phyloP scores from a whole-genome alignment of 2,888 invertebrate species.

The Microctonus hyperodae region DNA sequence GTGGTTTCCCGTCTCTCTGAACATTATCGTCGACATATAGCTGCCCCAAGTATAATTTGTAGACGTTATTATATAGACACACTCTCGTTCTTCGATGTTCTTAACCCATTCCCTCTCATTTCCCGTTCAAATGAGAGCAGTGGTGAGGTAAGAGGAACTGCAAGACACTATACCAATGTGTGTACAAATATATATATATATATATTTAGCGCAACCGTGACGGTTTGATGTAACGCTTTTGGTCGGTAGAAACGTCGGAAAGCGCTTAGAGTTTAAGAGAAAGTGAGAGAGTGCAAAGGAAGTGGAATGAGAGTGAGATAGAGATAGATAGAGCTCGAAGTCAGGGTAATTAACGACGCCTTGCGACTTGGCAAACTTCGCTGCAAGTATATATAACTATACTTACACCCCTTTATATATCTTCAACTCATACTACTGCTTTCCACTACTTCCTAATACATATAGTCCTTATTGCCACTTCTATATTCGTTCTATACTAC shows the following conservation, averaged over 20 bases:
- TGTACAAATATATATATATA: conserved; percentile 5
- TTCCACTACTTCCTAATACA: conserved; percentile 16
- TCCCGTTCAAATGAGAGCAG: conserved; percentile 2
- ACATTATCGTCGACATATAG: neutral
- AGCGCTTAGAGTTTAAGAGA: conserved; percentile 22
- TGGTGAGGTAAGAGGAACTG: neutral
- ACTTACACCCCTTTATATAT: conserved; percentile 39
- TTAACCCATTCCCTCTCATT: neutral
- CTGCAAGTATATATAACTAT: conserved; percentile 40
- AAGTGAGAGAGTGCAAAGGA: conserved; percentile 16
- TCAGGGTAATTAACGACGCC: conserved; percentile 44
- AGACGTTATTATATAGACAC: conserved; percentile 1
- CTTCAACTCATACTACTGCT: conserved; percentile 20
- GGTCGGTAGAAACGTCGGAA: conserved; percentile 29
- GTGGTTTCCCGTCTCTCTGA: neutral
- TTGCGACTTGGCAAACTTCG: conserved; percentile 44
- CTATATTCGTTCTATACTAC: neutral
- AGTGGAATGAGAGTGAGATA: conserved; percentile 9
- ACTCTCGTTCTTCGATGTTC: neutral
- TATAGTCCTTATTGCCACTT: conserved; percentile 14
- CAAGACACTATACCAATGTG: conserved; percentile 5
- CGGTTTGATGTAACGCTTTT: conserved; percentile 39
- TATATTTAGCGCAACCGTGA: conserved; percentile 19
- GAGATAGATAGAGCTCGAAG: conserved; percentile 33
- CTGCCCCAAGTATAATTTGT: neutral